phyloP scores from a whole-genome alignment of 2,888 invertebrate species.

The Noctua pronuba region DNA sequence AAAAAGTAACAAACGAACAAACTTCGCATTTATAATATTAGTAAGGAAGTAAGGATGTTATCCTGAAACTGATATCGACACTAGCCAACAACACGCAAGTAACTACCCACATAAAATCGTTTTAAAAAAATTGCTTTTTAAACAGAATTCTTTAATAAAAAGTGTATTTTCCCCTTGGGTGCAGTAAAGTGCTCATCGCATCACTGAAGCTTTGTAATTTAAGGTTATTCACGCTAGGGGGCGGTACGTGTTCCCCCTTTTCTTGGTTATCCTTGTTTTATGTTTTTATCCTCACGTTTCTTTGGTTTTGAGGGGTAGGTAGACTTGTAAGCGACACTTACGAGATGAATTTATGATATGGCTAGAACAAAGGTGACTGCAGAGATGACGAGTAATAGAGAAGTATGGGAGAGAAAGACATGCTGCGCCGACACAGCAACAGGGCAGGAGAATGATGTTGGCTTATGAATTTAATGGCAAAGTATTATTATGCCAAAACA shows the following conservation, averaged over 20 bases:
- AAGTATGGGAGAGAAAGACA: not conserved
- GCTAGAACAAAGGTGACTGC: not conserved
- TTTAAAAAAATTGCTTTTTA: conserved; percentile 31
- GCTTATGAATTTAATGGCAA: no score
- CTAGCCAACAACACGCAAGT: not conserved
- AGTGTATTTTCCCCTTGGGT: conserved; percentile 39
- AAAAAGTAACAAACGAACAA: no score
- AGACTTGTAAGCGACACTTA: conserved; percentile 1
- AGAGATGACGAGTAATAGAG: not conserved
- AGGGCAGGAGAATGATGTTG: no score
- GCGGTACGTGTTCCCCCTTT: conserved; percentile 19
- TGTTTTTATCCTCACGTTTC: not conserved
- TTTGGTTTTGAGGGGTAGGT: not conserved
- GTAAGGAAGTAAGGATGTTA: no score
- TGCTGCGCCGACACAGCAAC: not conserved
- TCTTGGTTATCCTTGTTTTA: conserved; percentile 7
- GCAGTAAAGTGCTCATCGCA: conserved; percentile 44
- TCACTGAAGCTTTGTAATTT: conserved; percentile 46
- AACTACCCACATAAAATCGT: conserved; percentile 15
- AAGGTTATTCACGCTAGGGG: conserved; percentile 47
- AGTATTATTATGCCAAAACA: no score
- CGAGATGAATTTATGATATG: not conserved
- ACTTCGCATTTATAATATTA: no score
- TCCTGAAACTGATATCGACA: not conserved
- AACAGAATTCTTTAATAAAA: conserved; percentile 44